Evolutionary conservation across 1,140 invertebrate species (phyloP), one percentile per base, ranked within the genome.

Genomic region (Drosophila novamexicana): DNA sequence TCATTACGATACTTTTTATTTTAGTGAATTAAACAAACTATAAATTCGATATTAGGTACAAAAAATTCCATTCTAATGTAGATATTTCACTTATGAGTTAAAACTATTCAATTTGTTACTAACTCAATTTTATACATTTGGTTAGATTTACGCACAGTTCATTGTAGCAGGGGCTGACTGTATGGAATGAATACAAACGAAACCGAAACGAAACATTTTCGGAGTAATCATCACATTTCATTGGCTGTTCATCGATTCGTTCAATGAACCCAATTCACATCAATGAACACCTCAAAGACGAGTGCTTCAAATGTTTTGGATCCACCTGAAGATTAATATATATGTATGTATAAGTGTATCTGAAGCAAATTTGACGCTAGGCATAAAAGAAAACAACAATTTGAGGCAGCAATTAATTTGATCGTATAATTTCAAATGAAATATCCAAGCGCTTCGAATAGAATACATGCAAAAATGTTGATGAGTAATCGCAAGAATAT

Each of bases 401-500:
- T 6, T 36, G 42, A 47, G 53, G 36, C 47, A 71, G 67, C 72
- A 75, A 70, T 75, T 75, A 71, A 75, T 75, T 58, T 47, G 67
- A 70, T 63, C 72, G 44, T 58, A 83, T 73, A 70, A 79, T 79
- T 88, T 63, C 54, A 71, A 75, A 71, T 75, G 58, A 65, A 59
- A 57, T 68, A 54, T 66, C 65, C 40, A 61, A 45, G 34, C 44
- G 44, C 34, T 63, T 64, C 44, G 61, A 40, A 39, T 34, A 9
- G 34, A 59, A 56, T 47, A 56, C 67, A 73, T 73, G 70, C 70
- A 73, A 68, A 68, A 77, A 53, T 47, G 44, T 53, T 66, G 42
- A 80, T 88, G 84, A 88, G 80, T 88, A 88, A 88, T 88, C 69
- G 77, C 76, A 63, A 64, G 79, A 89, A 77, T 79, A 79, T 82